These are phyloP conservation scores for Aporophyla lueneburgensis DNA, from an alignment of 2,888 invertebrate genomes.

Conservation along the genomic window DNA sequence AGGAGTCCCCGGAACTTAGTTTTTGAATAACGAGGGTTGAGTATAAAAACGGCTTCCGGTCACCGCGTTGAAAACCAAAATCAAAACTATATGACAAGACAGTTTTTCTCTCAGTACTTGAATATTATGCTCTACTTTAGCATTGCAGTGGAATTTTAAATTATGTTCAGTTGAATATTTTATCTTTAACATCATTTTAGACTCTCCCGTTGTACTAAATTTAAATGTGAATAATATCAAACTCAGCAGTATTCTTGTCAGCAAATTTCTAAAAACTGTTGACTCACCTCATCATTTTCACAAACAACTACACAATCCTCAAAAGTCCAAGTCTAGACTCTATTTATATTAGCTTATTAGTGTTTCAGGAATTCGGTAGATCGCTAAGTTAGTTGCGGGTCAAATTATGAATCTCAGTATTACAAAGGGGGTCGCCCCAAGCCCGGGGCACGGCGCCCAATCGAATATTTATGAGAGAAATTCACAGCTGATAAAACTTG, in stretches of 20 bases:
- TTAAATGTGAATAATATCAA: background rate
- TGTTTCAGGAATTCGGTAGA: conserved; percentile 76
- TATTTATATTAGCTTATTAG: conserved; percentile 75
- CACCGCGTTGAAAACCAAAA: conserved; percentile 57
- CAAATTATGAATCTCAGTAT: conserved; percentile 87
- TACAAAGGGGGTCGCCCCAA: conserved; percentile 77
- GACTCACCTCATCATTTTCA: background rate
- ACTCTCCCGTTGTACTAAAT: background rate
- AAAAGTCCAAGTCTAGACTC: conserved; percentile 33
- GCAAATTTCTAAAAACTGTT: background rate
- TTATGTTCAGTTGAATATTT: background rate
- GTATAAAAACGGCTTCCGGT: conserved; percentile 56
- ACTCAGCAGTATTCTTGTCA: background rate
- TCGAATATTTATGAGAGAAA: conserved; percentile 89
- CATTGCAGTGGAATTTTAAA: conserved; percentile 10
- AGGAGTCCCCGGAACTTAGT: conserved; percentile 58
- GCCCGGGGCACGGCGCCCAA: conserved; percentile 75
- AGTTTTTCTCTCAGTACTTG: conserved; percentile 3
- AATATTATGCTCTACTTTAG: conserved; percentile 2
- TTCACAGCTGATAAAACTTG: conserved; percentile 87
- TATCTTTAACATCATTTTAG: background rate
- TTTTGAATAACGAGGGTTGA: conserved; percentile 56
- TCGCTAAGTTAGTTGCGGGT: conserved; percentile 79
- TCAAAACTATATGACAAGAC: conserved; percentile 28
- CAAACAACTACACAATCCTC: conserved; percentile 1